Base-by-base conservation (phyloP, 2,888 invertebrate species). In the Amitus sp. region DNA sequence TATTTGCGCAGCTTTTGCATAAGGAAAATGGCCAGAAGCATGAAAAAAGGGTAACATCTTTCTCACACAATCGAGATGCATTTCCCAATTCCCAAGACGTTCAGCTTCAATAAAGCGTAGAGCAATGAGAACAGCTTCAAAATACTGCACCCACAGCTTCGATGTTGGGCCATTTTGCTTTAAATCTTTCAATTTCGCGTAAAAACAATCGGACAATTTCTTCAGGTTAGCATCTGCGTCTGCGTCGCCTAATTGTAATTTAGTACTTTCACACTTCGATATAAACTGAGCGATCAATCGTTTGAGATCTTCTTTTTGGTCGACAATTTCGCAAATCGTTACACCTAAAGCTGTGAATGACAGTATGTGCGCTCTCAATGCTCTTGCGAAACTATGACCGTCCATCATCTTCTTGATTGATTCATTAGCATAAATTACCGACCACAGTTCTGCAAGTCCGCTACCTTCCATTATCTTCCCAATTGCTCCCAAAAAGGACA, bases 1-100 rank as follows among this genome's bases (percentile, higher is more conserved):
- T 9, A 80, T 45, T 28, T 78, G 75, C 17, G 63, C 64, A 48
- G 66, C 74, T 68, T 77, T 78, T 27, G 76, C 74, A 68, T 80
- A 78, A 1, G 63, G 43, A 47, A 77, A 78, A 69, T 82, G 75
- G n/a, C 82, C 79, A 50, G 65, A 65, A 28, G 78, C 75, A 67
- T 48, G 74, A 62, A 79, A 79, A 65, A 67, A 73, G 4, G 78
- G 77, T 27, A 79, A 20, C 70, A 79, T 78, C 63, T 54, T 62
- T 60, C 66, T 59, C 12, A 77, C 53, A 43, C 62, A 65, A 19
- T 68, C 17, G 7, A 77, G 43, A 37, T 51, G 49, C 34, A 49
- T 7, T 51, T 47, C 23, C 27, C 51, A 30, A n/a, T 17, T 15
- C 2, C 27, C 33, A 28, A 30, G 17, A 4, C 49, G 37, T 13